These are phyloP conservation scores for Rhea pennata DNA, from an alignment of 2,113 vertebrate species.

Conservation along the genomic window DNA sequence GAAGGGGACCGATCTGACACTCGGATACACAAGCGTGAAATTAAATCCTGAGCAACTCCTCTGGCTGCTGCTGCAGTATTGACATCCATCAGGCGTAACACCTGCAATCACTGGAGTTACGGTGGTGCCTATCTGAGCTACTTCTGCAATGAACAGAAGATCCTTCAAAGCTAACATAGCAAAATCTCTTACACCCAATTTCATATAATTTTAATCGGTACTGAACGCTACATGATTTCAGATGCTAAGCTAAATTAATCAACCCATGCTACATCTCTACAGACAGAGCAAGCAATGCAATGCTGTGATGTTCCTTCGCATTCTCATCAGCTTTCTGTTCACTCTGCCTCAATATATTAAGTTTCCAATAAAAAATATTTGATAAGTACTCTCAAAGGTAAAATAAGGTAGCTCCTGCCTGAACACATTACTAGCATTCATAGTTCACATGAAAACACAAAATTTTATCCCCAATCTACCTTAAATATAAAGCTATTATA, in stretches of 20 bases:
- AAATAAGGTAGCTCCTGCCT: conserved; percentile 65
- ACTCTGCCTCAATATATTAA: conserved; percentile 71
- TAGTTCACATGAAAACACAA: conserved; percentile 51
- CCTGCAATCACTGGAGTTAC: background rate
- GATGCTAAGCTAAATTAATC: conserved; percentile 77
- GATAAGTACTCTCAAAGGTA: conserved; percentile 67
- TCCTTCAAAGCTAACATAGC: conserved; percentile 23
- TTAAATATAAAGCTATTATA: conserved; percentile 53
- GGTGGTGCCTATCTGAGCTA: background rate
- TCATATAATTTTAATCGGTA: conserved; percentile 62
- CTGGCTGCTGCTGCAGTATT: background rate
- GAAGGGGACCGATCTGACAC: background rate
- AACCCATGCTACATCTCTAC: conserved; percentile 46
- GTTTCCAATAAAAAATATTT: conserved; percentile 68
- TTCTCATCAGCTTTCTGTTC: conserved; percentile 66
- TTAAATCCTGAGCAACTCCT: background rate
- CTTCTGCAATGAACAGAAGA: conserved; percentile 39
- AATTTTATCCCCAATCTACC: conserved; percentile 65
- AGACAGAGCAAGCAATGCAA: conserved; percentile 49
- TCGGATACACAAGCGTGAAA: conserved; percentile 8
- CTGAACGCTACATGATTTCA: conserved; percentile 66
- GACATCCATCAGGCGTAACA: fast-evolving
- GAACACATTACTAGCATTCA: conserved; percentile 49
- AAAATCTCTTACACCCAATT: conserved; percentile 57
- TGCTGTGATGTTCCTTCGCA: conserved; percentile 60